Evolutionary conservation across 2,113 vertebrate genomes (phyloP).

Genomic region (Aegithalos caudatus): DNA sequence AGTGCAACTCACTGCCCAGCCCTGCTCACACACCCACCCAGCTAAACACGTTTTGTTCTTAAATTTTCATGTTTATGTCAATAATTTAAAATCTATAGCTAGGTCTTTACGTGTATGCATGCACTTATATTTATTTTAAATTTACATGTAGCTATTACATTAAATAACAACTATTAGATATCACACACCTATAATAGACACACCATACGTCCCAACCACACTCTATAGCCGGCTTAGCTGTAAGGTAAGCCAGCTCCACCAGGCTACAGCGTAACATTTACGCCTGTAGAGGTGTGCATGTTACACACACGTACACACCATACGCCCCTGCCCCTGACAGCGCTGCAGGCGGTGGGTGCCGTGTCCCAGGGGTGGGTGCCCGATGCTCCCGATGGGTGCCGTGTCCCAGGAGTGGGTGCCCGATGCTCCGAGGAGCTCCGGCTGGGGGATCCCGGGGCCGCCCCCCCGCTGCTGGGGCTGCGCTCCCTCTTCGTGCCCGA

Average conservation of each 20-base stretch:
- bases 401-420: neutral
- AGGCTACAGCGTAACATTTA: neutral
- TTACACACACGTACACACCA: neutral
- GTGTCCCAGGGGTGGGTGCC: neutral
- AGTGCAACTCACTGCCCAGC: neutral
- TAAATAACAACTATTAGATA: neutral
- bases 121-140: neutral
- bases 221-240: fast-evolving
- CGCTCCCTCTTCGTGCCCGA: neutral
- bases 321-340: neutral
- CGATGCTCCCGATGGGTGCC: neutral
- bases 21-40: neutral
- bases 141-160: neutral
- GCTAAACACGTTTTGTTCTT: neutral
- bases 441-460: too few species aligned
- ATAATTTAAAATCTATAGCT: neutral
- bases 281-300: fast-evolving
- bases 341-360: neutral
- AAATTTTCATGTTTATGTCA: neutral
- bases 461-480: neutral
- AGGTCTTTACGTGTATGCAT: too few species aligned
- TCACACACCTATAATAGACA: fast-evolving
- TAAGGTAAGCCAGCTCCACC: neutral
- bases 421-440: neutral
- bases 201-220: too few species aligned